A percentile compares a stretch with the other conserved stretches of the same genome.
phyloP scores from a whole-genome alignment of 2,797 vertebrate genomes.

The Margarornis squamiger region DNA sequence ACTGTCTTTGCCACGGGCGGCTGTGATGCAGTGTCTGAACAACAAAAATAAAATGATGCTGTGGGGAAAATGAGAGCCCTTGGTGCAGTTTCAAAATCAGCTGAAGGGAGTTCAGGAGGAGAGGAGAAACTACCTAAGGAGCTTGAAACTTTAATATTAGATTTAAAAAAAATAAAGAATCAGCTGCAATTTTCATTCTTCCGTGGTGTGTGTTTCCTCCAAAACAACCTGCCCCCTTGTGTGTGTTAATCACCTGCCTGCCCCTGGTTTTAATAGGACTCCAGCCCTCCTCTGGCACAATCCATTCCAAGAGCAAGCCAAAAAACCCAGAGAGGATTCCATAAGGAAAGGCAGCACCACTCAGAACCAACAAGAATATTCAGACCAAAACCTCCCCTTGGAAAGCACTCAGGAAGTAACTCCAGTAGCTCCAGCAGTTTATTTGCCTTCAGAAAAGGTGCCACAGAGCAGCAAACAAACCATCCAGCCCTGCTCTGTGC shows the following conservation, averaged over 20 bases:
- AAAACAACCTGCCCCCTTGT: background rate
- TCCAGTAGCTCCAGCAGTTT: background rate
- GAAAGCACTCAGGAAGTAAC: background rate
- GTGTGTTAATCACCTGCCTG: background rate
- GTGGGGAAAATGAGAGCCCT: background rate
- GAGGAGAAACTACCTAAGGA: background rate
- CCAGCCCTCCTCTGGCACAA: background rate
- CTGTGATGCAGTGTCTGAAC: background rate
- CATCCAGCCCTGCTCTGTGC: background rate
- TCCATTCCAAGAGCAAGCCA: background rate
- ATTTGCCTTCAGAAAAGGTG: background rate
- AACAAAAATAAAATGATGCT: background rate
- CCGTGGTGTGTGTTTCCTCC: background rate
- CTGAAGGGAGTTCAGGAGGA: background rate
- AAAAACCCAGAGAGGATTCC: background rate
- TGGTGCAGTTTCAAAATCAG: background rate
- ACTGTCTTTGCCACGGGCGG: background rate
- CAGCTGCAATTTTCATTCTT: background rate
- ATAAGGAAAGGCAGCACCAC: background rate
- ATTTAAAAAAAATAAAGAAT: background rate
- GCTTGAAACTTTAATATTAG: background rate
- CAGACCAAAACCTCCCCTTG: background rate
- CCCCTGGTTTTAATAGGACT: background rate
- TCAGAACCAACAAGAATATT: background rate
- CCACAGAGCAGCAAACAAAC: background rate